Evolutionary conservation across 2,797 vertebrate species (phyloP).

Genomic region (Diceros bicornis): DNA sequence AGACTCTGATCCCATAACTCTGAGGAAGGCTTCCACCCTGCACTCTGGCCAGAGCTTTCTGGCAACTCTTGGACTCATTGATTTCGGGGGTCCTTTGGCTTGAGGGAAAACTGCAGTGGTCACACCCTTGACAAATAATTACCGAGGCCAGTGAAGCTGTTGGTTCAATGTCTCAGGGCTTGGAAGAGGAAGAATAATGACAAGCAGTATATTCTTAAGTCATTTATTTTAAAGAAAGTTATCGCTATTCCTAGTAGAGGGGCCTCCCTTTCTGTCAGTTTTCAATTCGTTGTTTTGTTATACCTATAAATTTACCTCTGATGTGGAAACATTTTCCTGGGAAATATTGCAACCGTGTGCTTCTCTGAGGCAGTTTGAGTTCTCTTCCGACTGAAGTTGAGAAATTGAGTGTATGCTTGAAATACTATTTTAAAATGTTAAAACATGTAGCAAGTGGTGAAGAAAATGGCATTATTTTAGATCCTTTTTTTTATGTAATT

Average conservation of each 20-base stretch:
- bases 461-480: neutral
- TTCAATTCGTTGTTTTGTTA: constrained; percentile 9
- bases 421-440: constrained; percentile 37
- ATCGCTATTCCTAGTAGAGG: neutral
- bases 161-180: neutral
- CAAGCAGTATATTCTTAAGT: neutral
- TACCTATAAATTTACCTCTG: neutral
- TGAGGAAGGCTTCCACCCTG: neutral
- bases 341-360: neutral
- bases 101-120: neutral
- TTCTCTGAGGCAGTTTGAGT: neutral
- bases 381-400: neutral
- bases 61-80: neutral
- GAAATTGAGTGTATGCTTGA: neutral
- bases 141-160: neutral
- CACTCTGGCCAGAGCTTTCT: neutral
- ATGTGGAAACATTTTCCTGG: neutral
- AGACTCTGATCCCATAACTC: neutral
- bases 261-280: neutral
- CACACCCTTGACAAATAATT: neutral
- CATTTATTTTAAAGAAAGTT: neutral
- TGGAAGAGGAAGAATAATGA: neutral
- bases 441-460: neutral
- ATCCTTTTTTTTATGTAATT: constrained; percentile 40
- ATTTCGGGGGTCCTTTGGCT: neutral